Evolutionary conservation across 2,797 vertebrate genomes (phyloP).

Genomic region (Ispidina lecontei): DNA sequence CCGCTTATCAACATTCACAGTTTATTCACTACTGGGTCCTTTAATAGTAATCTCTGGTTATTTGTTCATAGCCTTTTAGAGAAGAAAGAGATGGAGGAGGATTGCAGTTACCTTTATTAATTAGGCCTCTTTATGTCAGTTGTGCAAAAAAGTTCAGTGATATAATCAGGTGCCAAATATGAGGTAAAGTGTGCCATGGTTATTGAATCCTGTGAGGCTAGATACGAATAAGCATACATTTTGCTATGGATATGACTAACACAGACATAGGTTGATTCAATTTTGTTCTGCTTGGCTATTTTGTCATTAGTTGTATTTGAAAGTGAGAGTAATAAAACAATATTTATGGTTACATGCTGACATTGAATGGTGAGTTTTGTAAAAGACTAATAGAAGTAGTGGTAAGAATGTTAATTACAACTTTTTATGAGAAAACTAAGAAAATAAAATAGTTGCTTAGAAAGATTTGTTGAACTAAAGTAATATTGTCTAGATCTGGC

Average conservation of each 20-base stretch:
- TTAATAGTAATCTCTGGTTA: neutral
- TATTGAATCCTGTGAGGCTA: neutral
- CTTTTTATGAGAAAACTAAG: neutral
- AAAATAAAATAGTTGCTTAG: neutral
- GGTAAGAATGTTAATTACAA: neutral
- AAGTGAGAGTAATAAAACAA: neutral
- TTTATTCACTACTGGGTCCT: neutral
- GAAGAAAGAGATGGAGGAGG: neutral
- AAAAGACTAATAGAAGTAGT: neutral
- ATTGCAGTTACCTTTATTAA: constrained; percentile 17
- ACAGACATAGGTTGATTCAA: neutral
- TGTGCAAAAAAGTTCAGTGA: neutral
- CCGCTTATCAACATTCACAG: neutral
- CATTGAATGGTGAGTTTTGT: neutral
- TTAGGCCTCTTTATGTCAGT: neutral
- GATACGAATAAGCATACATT: neutral
- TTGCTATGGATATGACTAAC: neutral
- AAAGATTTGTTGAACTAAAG: neutral
- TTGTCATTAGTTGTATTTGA: neutral
- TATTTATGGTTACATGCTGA: neutral
- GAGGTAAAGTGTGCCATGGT: neutral
- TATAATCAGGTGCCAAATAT: neutral
- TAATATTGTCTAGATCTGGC: neutral
- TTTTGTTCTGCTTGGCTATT: neutral
- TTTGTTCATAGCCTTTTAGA: neutral